Conservation (phyloP, 1,140 invertebrate species). For the Drosophila kepulauana region DNA sequence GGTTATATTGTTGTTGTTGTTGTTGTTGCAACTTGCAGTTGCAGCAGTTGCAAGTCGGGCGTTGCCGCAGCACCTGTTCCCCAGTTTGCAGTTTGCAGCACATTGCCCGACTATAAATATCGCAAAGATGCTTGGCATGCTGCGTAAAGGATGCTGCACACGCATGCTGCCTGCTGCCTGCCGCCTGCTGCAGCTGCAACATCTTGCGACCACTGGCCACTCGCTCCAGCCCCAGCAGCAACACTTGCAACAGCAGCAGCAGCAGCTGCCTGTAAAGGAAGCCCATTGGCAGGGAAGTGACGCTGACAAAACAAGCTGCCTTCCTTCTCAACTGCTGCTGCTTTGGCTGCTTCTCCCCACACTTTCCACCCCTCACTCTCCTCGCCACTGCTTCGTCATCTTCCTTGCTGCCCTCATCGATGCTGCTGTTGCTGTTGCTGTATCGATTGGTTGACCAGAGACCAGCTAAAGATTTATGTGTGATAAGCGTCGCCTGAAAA, state of each 20-base stretch:
- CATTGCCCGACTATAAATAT: slow-evolving; percentile 72
- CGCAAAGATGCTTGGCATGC: slow-evolving; percentile 77
- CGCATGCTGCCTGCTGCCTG: slow-evolving; percentile 26
- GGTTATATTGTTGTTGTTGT: too few species aligned
- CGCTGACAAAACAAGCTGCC: slow-evolving; percentile 75
- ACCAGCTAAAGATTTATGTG: slow-evolving; percentile 73
- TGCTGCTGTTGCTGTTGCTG: slow-evolving; percentile 45
- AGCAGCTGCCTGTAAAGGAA: slow-evolving; percentile 71
- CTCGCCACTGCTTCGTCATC: neutral
- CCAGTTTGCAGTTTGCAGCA: slow-evolving; percentile 40
- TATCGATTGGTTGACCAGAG: slow-evolving; percentile 52
- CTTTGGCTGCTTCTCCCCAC: neutral
- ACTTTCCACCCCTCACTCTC: neutral
- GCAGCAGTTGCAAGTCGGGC: slow-evolving; percentile 33
- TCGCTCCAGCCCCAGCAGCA: slow-evolving; percentile 9
- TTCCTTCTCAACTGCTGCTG: slow-evolving; percentile 6
- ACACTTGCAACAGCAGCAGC: slow-evolving; percentile 14
- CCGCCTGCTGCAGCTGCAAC: slow-evolving; percentile 57
- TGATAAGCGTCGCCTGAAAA: slow-evolving; percentile 83
- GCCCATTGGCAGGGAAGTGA: slow-evolving; percentile 76
- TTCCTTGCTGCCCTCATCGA: slow-evolving; percentile 37
- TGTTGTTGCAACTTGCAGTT: too few species aligned
- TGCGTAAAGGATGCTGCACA: slow-evolving; percentile 77
- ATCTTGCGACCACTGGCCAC: slow-evolving; percentile 61
- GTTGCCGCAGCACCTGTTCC: slow-evolving; percentile 75